phyloP scores from a whole-genome alignment of 92 coral and sea anemone genomes.

The Phenganax subtilis region DNA sequence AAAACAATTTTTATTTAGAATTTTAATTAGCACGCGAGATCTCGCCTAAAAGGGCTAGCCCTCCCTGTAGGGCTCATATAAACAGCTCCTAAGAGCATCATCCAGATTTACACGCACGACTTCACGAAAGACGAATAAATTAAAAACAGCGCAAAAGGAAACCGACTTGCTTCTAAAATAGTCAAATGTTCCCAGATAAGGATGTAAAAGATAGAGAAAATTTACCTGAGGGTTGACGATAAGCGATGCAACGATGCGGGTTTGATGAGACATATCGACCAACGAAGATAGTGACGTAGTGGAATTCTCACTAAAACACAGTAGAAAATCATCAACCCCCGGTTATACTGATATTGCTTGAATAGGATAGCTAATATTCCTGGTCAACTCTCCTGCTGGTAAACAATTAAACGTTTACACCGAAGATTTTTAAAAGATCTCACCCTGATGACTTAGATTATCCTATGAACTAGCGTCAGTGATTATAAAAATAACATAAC shows the following conservation, averaged over 20 bases:
- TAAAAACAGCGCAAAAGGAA: neutral
- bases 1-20: too few relatives aligned
- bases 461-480: too few relatives aligned
- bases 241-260: conserved; percentile 80
- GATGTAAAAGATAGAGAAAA: neutral
- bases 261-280: conserved; percentile 85
- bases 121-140: neutral
- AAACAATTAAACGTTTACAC: too few relatives aligned
- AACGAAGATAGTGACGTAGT: conserved; percentile 71
- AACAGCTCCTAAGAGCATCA: too few relatives aligned
- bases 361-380: neutral
- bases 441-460: too few relatives aligned
- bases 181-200: neutral
- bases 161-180: neutral
- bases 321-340: neutral
- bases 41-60: too few relatives aligned
- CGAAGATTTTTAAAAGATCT: too few relatives aligned
- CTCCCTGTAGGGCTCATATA: too few relatives aligned
- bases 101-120: too few relatives aligned
- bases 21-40: too few relatives aligned
- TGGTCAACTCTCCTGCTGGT: too few relatives aligned
- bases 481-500: too few relatives aligned
- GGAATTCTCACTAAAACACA: conserved; percentile 50
- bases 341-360: neutral
- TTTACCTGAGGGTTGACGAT: conserved; percentile 76